Percentiles rank a stretch among this genome's conserved stretches.
Evolutionary conservation across 2,113 vertebrate species (phyloP).

Genomic region (Chaetops frenatus): DNA sequence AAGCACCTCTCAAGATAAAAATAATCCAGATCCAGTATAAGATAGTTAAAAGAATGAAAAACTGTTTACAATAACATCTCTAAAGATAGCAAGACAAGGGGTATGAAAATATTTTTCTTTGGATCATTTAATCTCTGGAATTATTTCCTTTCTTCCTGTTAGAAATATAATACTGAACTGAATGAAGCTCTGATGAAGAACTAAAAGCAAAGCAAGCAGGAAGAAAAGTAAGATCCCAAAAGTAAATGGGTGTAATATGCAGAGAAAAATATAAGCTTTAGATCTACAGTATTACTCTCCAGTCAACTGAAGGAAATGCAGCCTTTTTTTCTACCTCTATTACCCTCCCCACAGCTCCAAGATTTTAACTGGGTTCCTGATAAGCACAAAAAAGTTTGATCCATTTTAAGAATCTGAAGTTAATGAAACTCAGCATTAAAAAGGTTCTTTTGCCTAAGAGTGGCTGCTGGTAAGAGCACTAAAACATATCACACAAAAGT

Average conservation of each 20-base stretch:
- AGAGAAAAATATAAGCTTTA: background rate
- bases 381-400: background rate
- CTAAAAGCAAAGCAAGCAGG: background rate
- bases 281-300: background rate
- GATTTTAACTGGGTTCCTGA: background rate
- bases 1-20: background rate
- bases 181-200: background rate
- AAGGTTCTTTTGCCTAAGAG: background rate
- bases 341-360: background rate
- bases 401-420: background rate
- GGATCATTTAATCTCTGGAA: slow-evolving; percentile 6
- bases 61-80: background rate
- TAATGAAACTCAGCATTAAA: background rate
- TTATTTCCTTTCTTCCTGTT: slow-evolving; percentile 34
- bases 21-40: background rate
- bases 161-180: slow-evolving; percentile 8
- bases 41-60: background rate
- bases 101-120: slow-evolving; percentile 38
- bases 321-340: background rate
- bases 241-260: background rate
- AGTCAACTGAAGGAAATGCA: background rate
- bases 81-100: background rate
- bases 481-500: background rate
- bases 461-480: background rate
- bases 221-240: background rate